Evolutionary conservation across 2,888 invertebrate genomes (phyloP), one percentile per base, ranked within the genome.

Genomic region (Mycalesis mineus): DNA sequence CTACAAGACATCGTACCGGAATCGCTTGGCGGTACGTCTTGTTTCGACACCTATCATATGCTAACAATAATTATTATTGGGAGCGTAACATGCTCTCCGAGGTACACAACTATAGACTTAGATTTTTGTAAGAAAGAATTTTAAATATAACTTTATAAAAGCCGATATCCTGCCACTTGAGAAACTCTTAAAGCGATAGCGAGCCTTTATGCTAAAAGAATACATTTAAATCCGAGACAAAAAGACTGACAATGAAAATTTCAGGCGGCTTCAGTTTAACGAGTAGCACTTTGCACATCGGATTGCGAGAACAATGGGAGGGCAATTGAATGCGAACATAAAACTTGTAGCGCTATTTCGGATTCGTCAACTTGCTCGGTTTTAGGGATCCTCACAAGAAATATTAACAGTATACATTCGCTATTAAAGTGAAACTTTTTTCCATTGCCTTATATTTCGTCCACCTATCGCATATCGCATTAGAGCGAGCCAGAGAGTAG

Each of bases 231-330:
- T 29, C 7, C 17, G 42, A 45, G 36, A 58, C 50, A 58, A 54
- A 56, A 57, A 60, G 53, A 47, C 54, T 52, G 48, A 45, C 42
- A 55, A 40, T 50, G 58, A 50, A 51, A 58, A 48, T 62, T 51
- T 47, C 31, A 55, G 55, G 52, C 51, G 50, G 50, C 59, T 64
- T 45, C 48, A 60, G 36, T 58, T 62, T 60, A 55, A 64, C 62
- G 55, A 64, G 58, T 55, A 57, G 53, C 64, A 57, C 62, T 64
- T 62, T 54, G 54, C 41, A 55, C 60, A 55, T 57, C 57, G 54
- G 57, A 55, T 60, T 48, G 49, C 44, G 57, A 60, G 60, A 57
- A 60, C 57, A 54, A 54, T 54, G 50, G 39, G 42, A 53, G 17
- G 39, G 13, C 53, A 51, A 57, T 57, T 57, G 51, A 52, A 51